Conservation (phyloP, 2,888 invertebrate genomes). For the Vesta saturnalis region DNA sequence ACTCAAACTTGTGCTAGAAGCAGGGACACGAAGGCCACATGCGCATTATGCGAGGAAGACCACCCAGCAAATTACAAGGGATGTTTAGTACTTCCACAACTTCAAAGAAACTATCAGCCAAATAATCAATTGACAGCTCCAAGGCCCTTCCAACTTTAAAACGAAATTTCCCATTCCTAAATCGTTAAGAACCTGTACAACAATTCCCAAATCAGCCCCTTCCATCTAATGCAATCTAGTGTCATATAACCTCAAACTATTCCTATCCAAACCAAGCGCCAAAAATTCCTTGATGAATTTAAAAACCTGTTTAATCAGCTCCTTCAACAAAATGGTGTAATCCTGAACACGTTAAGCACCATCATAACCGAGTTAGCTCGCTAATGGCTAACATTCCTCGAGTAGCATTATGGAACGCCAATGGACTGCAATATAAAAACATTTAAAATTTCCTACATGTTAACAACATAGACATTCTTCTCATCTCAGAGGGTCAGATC, state of each 20-base stretch:
- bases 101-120: neutral
- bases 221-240: no score
- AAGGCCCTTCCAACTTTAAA: no score
- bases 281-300: no score
- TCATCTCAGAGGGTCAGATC: neutral
- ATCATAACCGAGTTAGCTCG: neutral
- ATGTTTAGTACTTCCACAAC: neutral
- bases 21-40: neutral
- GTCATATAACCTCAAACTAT: no score
- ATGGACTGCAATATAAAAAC: neutral
- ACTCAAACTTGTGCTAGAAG: neutral
- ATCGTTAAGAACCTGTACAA: neutral
- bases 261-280: neutral
- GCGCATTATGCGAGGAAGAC: neutral
- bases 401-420: neutral
- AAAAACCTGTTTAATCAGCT: no score
- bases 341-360: neutral
- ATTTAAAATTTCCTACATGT: neutral
- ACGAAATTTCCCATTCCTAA: neutral
- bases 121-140: no score
- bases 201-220: neutral
- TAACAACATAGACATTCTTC: neutral
- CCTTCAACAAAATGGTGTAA: neutral
- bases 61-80: neutral
- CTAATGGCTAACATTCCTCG: neutral